Percentiles rank a stretch among this genome's conserved stretches.
These are phyloP conservation scores for Drosophila ezoana DNA, from an alignment of 2,888 invertebrate species.

Conservation along the genomic window DNA sequence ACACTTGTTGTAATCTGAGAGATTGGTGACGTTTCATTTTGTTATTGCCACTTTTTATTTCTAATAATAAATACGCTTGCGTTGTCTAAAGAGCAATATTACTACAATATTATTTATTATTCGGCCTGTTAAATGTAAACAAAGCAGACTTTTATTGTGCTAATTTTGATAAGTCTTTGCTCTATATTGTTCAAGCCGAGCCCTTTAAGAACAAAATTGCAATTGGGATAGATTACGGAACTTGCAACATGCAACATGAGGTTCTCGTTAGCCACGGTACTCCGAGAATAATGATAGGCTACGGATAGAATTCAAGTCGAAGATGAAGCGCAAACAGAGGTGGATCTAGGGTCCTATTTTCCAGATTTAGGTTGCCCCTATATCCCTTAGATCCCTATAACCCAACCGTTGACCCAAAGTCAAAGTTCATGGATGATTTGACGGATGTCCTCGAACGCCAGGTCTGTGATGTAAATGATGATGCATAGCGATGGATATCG, in stretches of 20 bases:
- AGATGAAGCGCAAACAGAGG: neutral
- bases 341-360: neutral
- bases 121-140: neutral
- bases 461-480: constrained; percentile 21
- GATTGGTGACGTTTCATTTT: constrained; percentile 47
- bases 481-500: constrained; percentile 21
- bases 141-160: neutral
- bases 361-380: neutral
- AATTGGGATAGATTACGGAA: constrained; percentile 5
- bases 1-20: constrained; percentile 25
- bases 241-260: neutral
- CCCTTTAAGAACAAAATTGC: constrained; percentile 5
- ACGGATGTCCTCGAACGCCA: constrained; percentile 14
- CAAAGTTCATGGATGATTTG: too few relatives aligned
- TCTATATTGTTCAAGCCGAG: neutral
- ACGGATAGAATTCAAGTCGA: neutral
- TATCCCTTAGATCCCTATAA: neutral
- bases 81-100: constrained; percentile 21
- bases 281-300: neutral
- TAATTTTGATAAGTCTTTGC: neutral
- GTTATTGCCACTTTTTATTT: constrained; percentile 20
- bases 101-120: neutral
- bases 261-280: too few relatives aligned
- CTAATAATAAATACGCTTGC: constrained; percentile 27
- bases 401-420: neutral